Conservation (phyloP, 2,888 invertebrate genomes). For the Brachypterus glaber region DNA sequence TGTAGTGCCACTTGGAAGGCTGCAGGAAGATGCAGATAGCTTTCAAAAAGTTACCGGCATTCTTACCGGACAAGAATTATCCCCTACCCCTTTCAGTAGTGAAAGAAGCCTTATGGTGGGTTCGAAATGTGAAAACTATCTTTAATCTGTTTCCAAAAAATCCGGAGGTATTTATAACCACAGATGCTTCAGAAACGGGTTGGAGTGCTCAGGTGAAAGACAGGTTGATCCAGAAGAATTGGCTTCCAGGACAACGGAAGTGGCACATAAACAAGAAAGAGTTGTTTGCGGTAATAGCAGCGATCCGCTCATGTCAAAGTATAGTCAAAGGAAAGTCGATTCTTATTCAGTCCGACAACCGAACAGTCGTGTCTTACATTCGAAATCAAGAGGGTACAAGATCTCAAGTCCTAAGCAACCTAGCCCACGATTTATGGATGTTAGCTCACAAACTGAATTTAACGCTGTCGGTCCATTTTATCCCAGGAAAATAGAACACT, state of each 20-base stretch:
- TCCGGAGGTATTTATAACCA: slow-evolving; percentile 16
- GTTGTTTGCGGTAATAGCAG: slow-evolving; percentile 13
- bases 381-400: slow-evolving; percentile 17
- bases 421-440: slow-evolving; percentile 7
- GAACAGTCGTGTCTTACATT: slow-evolving; percentile 18
- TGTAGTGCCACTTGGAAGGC: no score
- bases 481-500: slow-evolving; percentile 19
- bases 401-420: no score
- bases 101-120: slow-evolving; percentile 15
- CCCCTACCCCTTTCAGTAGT: slow-evolving; percentile 4
- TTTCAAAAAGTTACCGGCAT: neutral
- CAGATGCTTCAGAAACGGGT: slow-evolving; percentile 17
- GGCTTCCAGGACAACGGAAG: slow-evolving; percentile 9
- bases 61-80: neutral
- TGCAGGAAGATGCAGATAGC: slow-evolving; percentile 6
- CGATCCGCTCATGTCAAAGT: slow-evolving; percentile 3
- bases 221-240: slow-evolving; percentile 6
- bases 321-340: slow-evolving; percentile 9
- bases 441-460: slow-evolving; percentile 12
- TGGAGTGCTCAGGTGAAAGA: slow-evolving; percentile 17
- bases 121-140: slow-evolving; percentile 8
- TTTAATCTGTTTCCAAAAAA: slow-evolving; percentile 12
- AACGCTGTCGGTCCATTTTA: slow-evolving; percentile 13
- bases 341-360: slow-evolving; percentile 19
- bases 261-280: slow-evolving; percentile 21